A percentile compares a stretch with the other conserved stretches of the same genome.
phyloP scores from a whole-genome alignment of 1,140 invertebrate species.

The Lepidotrigona ventralis region DNA sequence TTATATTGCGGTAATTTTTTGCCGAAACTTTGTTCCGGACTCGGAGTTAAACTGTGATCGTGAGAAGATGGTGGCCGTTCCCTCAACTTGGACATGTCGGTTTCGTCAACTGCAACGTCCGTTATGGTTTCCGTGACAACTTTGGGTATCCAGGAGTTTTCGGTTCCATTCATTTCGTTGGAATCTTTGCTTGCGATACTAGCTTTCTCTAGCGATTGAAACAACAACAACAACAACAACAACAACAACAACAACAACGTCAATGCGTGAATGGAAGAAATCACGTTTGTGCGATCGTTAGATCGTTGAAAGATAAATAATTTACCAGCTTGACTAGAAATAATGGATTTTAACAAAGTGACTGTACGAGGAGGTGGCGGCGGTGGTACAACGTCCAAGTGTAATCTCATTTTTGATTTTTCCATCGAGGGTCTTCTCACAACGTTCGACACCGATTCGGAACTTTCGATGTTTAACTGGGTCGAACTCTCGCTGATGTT shows the following conservation, averaged over 20 bases:
- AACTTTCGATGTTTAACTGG: constrained; percentile 57
- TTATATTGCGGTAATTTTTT: constrained; percentile 74
- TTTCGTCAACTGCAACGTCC: constrained; percentile 52
- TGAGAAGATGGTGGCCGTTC: constrained; percentile 64
- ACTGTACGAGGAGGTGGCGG: constrained; percentile 73
- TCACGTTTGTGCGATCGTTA: background rate
- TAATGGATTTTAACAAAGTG: constrained; percentile 68
- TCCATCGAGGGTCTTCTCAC: constrained; percentile 73
- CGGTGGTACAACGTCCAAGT: constrained; percentile 70
- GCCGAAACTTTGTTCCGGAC: constrained; percentile 71
- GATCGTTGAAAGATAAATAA: background rate
- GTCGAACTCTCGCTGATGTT: constrained; percentile 69
- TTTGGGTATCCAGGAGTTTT: constrained; percentile 64
- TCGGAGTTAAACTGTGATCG: constrained; percentile 69
- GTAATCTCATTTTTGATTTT: constrained; percentile 71
- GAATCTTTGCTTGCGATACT: constrained; percentile 70
- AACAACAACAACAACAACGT: background rate
- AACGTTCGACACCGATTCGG: constrained; percentile 58
- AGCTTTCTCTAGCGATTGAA: constrained; percentile 61
- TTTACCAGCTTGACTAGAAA: constrained; percentile 65
- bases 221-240: background rate
- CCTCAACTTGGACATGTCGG: constrained; percentile 55
- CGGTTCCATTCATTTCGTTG: constrained; percentile 60
- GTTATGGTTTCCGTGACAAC: constrained; percentile 59
- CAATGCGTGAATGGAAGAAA: background rate